Evolutionary conservation across 2,113 vertebrate genomes (phyloP).

Genomic region (Cinclus cinclus): DNA sequence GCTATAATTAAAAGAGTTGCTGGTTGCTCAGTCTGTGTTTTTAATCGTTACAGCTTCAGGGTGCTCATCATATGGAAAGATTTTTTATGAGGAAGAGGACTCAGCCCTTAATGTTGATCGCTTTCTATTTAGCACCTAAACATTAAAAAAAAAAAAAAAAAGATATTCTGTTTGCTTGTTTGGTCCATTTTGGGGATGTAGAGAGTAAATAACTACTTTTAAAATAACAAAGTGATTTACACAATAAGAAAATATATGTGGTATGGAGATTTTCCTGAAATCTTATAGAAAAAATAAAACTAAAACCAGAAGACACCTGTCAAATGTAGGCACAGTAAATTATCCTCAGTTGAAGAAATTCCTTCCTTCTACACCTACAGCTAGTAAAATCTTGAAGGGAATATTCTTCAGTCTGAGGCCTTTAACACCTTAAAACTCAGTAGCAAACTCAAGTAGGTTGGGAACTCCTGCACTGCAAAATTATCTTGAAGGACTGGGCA

Average conservation of each 20-base stretch:
- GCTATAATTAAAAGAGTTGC: neutral
- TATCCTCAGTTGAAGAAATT: neutral
- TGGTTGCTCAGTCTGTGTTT: neutral
- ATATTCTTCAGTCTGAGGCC: neutral
- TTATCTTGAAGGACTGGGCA: neutral
- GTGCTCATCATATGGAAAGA: neutral
- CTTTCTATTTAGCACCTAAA: neutral
- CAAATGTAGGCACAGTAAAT: neutral
- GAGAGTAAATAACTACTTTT: neutral
- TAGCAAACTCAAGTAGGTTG: neutral
- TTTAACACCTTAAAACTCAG: neutral
- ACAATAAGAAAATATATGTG: neutral
- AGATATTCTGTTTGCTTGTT: neutral
- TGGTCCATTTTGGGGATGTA: neutral
- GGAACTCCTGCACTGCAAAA: neutral
- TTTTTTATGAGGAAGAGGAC: neutral
- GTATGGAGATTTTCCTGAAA: neutral
- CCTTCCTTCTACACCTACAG: neutral
- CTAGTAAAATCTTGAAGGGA: neutral
- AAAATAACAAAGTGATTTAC: neutral
- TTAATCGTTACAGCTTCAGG: neutral
- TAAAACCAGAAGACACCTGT: neutral
- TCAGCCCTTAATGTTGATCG: fast-evolving
- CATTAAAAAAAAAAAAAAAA: neutral
- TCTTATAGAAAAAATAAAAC: neutral